Conservation (phyloP, 2,888 invertebrate genomes). For the Linnaemya vulpina region DNA sequence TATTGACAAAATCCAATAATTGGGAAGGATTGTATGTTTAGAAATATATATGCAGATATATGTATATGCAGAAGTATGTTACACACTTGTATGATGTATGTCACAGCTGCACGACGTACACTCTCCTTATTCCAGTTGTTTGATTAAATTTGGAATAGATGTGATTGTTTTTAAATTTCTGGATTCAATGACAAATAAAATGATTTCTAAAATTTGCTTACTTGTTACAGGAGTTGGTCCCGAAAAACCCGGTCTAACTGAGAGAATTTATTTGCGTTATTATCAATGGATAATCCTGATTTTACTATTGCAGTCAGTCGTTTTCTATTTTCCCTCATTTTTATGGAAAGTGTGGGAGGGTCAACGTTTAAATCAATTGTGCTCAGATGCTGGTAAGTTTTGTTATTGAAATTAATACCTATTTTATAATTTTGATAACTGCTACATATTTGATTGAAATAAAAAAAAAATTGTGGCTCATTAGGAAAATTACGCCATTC, state of each 20-base stretch:
- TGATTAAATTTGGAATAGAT: too few relatives aligned
- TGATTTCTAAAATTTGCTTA: slow-evolving; percentile 40
- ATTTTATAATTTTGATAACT: neutral
- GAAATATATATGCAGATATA: too few relatives aligned
- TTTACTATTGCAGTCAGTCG: slow-evolving; percentile 78
- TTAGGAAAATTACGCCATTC: too few relatives aligned
- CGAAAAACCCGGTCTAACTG: slow-evolving; percentile 74
- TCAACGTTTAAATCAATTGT: slow-evolving; percentile 83
- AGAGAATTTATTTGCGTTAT: slow-evolving; percentile 80
- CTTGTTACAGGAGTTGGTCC: slow-evolving; percentile 77
- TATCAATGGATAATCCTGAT: slow-evolving; percentile 82
- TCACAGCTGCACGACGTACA: too few relatives aligned
- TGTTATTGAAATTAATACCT: neutral
- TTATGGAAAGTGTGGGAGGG: slow-evolving; percentile 83
- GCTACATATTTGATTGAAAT: too few relatives aligned
- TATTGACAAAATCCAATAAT: too few relatives aligned
- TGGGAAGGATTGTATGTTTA: too few relatives aligned
- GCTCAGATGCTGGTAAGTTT: slow-evolving; percentile 78
- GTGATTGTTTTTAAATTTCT: too few relatives aligned
- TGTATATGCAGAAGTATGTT: too few relatives aligned
- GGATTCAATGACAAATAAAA: slow-evolving; percentile 76
- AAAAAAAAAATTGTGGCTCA: too few relatives aligned
- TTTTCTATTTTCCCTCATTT: slow-evolving; percentile 81
- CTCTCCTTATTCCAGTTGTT: too few relatives aligned
- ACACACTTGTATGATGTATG: too few relatives aligned